Evolutionary conservation across 2,113 vertebrate genomes (phyloP), one percentile per base, ranked within the genome.

Genomic region (Dicrurus megarhynchus): DNA sequence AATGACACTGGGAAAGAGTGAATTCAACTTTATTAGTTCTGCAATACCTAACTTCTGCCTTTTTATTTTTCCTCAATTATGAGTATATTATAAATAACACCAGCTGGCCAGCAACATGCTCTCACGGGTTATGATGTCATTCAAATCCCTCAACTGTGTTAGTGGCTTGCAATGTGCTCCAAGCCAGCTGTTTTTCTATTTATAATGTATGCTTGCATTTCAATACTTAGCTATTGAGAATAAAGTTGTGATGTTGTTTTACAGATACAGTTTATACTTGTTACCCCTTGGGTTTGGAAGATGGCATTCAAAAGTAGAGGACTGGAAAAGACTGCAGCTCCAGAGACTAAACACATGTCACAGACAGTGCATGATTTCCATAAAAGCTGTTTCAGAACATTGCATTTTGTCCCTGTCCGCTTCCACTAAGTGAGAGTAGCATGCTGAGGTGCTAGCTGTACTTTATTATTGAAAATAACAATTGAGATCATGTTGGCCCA

Each of bases 61-160:
- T 78, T 96, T 93, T 95, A 80, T 87, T 97, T 93, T 93, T 95
- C 91, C 89, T 97, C 94, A 94, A 94, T 93, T 98, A 96, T 97
- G 94, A 97, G 96, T 93, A 93, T 97, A 95, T 97, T 98, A 96
- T 97, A 98, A 98, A 98, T 97, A 98, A 98, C 96, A 98, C 96
- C 97, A 98, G 97, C 97, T 98, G 98, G 97, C 96, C 96, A 97
- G 96, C 94, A 97, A 90, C 96, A 96, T 97, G 95, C 96, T 97
- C 97, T 98, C 97, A 95, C 94, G 97, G 96, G 96, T 97, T 98
- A 98, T 98, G 98, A 98, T 98, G 98, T 98, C 97, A 98, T 98
- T 97, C 95, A 98, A 97, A 98, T 97, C 97, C 97, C 97, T 97
- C 93, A 94, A 91, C 97, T 97, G 96, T 97, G 96, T 95, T 97